Conservation (phyloP, 2,113 vertebrate species). For the Nerophis ophidion region DNA sequence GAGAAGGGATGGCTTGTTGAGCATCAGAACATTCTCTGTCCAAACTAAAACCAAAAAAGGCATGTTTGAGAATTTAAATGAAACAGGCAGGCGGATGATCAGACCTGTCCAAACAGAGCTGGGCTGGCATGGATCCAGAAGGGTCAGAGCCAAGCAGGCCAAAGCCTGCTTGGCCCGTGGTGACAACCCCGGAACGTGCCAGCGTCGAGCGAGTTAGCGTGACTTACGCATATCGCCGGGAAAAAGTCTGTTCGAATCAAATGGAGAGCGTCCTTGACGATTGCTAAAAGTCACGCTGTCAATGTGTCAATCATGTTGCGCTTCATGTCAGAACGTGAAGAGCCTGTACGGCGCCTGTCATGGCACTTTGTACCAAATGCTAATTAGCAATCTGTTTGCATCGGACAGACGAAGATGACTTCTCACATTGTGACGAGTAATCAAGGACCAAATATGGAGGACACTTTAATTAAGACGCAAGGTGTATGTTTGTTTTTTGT, state of each 20-base stretch:
- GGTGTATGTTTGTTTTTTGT: neutral
- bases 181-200: constrained; percentile 13
- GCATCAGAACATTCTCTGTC: no score
- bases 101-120: constrained; percentile 22
- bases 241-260: constrained; percentile 30
- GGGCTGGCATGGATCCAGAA: constrained; percentile 25
- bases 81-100: constrained; percentile 5
- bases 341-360: constrained; percentile 11
- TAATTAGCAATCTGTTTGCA: constrained; percentile 37
- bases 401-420: neutral
- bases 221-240: constrained; percentile 27
- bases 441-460: neutral
- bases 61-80: neutral
- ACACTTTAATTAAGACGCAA: neutral
- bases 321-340: constrained; percentile 14
- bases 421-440: neutral
- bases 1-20: no score
- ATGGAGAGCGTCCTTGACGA: constrained; percentile 16
- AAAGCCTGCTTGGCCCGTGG: neutral
- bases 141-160: constrained; percentile 24
- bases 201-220: constrained; percentile 7
- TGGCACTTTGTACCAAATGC: neutral
- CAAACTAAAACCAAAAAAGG: neutral
- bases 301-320: constrained; percentile 14
- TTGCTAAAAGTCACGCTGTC: constrained; percentile 13